These are phyloP conservation scores for Limonius californicus DNA, from an alignment of 1,140 invertebrate species.

Conservation along the genomic window DNA sequence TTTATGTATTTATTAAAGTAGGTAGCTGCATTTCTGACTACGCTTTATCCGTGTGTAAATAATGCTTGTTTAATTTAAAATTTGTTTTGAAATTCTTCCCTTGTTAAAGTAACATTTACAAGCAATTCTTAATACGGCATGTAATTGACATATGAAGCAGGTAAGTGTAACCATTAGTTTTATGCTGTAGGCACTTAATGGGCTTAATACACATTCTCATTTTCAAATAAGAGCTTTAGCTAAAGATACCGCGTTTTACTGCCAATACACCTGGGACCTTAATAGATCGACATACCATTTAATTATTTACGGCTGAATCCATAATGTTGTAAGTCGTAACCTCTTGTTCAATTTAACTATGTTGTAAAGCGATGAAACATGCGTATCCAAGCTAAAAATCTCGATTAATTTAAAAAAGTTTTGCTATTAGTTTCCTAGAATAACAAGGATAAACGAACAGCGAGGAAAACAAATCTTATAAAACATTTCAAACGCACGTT, in stretches of 20 bases:
- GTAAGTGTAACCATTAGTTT: conserved; percentile 28
- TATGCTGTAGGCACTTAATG: conserved; percentile 24
- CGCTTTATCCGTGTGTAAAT: no score
- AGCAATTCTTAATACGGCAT: conserved; percentile 30
- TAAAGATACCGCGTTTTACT: conserved; percentile 11
- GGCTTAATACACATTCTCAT: conserved; percentile 28
- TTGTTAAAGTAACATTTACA: conserved; percentile 13
- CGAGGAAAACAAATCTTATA: no score
- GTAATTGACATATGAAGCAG: conserved; percentile 30
- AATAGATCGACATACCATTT: conserved; percentile 22
- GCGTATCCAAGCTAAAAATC: no score
- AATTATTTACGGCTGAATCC: conserved; percentile 13
- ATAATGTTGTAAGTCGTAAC: background rate
- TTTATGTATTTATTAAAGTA: no score
- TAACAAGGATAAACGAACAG: no score
- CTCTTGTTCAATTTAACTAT: background rate
- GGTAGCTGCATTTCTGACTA: no score
- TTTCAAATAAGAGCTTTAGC: conserved; percentile 25
- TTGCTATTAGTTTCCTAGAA: no score
- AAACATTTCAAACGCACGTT: no score
- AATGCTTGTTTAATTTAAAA: background rate
- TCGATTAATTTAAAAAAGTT: no score
- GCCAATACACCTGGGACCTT: conserved; percentile 19
- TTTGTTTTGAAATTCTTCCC: conserved; percentile 22
- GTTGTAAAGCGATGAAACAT: background rate